Evolutionary conservation across 2,797 vertebrate species (phyloP).

Genomic region (Brotula barbata): DNA sequence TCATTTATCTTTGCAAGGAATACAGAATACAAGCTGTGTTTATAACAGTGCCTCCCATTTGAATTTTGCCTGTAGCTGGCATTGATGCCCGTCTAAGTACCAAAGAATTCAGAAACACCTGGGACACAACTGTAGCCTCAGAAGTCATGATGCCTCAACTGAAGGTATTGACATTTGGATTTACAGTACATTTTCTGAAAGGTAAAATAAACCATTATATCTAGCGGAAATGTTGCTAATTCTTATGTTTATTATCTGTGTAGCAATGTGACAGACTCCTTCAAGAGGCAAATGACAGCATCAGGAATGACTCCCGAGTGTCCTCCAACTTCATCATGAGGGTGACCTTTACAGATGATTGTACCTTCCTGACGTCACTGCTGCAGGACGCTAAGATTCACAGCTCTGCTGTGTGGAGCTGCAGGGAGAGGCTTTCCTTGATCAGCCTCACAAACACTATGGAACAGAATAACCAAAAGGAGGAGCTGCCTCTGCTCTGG

Average conservation of each 20-base stretch:
- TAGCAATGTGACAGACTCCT: slow-evolving; percentile 79
- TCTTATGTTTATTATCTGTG: slow-evolving; percentile 1
- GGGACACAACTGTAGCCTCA: slow-evolving; percentile 77
- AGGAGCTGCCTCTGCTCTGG: slow-evolving; percentile 82
- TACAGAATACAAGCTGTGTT: neutral
- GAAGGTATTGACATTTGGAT: slow-evolving; percentile 62
- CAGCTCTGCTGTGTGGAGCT: slow-evolving; percentile 86
- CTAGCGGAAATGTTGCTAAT: too few relatives aligned
- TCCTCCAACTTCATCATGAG: slow-evolving; percentile 82
- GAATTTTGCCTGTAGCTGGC: slow-evolving; percentile 52
- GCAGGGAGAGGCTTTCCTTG: slow-evolving; percentile 78
- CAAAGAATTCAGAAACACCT: slow-evolving; percentile 80
- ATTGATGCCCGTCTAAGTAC: slow-evolving; percentile 70
- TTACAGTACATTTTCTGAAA: neutral
- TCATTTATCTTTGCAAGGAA: neutral
- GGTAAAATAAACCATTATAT: too few relatives aligned
- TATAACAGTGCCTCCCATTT: neutral
- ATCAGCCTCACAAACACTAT: slow-evolving; percentile 80
- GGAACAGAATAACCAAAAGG: slow-evolving; percentile 79
- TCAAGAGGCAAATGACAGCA: slow-evolving; percentile 62
- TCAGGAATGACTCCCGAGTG: slow-evolving; percentile 82
- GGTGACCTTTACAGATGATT: slow-evolving; percentile 80
- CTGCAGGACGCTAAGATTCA: slow-evolving; percentile 73
- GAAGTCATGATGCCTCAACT: slow-evolving; percentile 75
- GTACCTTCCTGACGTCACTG: slow-evolving; percentile 73